Evolutionary conservation across 2,888 invertebrate species (phyloP).

Genomic region (Torymus tubicola): DNA sequence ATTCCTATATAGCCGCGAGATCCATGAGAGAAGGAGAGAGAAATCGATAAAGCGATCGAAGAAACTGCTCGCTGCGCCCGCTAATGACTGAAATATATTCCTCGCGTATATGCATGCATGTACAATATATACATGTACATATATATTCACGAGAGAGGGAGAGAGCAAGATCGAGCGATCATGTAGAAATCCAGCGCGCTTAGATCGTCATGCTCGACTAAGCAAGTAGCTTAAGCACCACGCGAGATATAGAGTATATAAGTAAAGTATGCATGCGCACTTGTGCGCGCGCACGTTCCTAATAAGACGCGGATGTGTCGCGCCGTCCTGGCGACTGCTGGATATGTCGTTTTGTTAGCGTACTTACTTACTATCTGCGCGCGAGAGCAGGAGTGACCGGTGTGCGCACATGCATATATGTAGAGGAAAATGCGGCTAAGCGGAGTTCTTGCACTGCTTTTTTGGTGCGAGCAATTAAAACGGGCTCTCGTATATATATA

Average conservation of each 20-base stretch:
- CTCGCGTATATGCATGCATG: too few species aligned
- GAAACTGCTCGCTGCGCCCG: not conserved
- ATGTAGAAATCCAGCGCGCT: slow-evolving; percentile 14
- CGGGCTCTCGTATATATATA: too few species aligned
- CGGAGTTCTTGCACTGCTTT: too few species aligned
- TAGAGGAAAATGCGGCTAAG: too few species aligned
- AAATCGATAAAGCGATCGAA: slow-evolving; percentile 35
- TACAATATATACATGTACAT: too few species aligned
- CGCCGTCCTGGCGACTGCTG: not conserved
- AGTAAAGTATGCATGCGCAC: too few species aligned
- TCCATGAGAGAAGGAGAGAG: not conserved
- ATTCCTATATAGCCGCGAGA: not conserved
- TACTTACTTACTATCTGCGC: not conserved
- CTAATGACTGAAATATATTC: slow-evolving; percentile 35
- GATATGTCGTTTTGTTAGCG: not conserved
- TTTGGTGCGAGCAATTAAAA: too few species aligned
- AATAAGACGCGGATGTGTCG: slow-evolving; percentile 10
- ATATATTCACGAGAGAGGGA: not conserved
- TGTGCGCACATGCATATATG: too few species aligned
- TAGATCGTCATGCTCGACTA: slow-evolving; percentile 29
- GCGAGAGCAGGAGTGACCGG: too few species aligned
- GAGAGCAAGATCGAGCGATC: not conserved
- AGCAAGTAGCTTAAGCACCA: slow-evolving; percentile 9
- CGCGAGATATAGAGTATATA: too few species aligned
- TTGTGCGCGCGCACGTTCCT: not conserved